Conservation (phyloP, 2,797 vertebrate genomes). For the Trachops cirrhosus region DNA sequence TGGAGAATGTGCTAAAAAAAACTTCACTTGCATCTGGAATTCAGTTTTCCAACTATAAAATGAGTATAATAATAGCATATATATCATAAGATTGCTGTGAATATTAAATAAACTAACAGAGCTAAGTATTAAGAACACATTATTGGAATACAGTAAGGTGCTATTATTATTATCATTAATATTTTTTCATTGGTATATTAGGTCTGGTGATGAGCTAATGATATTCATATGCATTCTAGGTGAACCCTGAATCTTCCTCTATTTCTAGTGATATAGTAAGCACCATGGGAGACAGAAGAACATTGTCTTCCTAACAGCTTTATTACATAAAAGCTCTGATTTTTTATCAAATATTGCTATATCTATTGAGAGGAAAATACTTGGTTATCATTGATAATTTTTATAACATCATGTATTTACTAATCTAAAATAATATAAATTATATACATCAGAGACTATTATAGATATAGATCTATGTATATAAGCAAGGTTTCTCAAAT, state of each 20-base stretch:
- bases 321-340: not conserved
- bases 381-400: not conserved
- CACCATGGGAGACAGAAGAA: not conserved
- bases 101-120: not conserved
- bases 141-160: not conserved
- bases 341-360: not conserved
- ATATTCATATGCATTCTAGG: not conserved
- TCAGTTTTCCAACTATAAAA: not conserved
- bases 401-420: not conserved
- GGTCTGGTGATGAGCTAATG: not conserved
- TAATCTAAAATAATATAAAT: not conserved
- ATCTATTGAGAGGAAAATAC: not conserved
- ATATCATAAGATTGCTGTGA: not conserved
- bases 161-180: not conserved
- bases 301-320: not conserved
- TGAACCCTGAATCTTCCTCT: not conserved
- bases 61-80: not conserved
- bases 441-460: not conserved
- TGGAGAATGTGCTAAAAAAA: not conserved
- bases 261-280: not conserved
- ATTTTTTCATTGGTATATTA: not conserved
- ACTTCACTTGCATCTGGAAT: not conserved
- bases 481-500: not conserved
- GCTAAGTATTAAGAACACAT: not conserved
- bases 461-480: not conserved